These are phyloP conservation scores for Caradrina clavipalpis DNA, from an alignment of 2,888 invertebrate genomes.

Conservation along the genomic window DNA sequence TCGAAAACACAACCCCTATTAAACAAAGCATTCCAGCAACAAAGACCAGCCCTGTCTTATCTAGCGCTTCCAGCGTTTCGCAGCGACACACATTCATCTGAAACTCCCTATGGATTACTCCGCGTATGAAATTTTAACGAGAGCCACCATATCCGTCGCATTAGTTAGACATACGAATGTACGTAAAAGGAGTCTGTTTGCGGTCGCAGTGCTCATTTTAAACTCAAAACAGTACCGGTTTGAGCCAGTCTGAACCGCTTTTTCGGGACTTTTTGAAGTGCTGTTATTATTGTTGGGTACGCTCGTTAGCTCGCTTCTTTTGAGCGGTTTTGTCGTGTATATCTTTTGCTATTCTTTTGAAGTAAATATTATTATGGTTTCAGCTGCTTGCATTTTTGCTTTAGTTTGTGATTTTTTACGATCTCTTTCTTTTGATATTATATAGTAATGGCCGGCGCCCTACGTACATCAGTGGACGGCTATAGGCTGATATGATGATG, in stretches of 20 bases:
- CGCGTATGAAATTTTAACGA: slow-evolving; percentile 58
- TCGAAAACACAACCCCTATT: slow-evolving; percentile 17
- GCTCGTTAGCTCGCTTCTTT: slow-evolving; percentile 44
- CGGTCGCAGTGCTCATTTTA: slow-evolving; percentile 30
- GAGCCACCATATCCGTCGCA: slow-evolving; percentile 44
- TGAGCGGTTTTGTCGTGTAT: slow-evolving; percentile 21
- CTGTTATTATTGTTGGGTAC: slow-evolving; percentile 38
- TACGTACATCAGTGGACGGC: too few species aligned
- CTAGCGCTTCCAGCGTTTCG: slow-evolving; percentile 35
- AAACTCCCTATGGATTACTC: slow-evolving; percentile 39
- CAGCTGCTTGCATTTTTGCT: background rate
- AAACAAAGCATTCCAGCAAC: slow-evolving; percentile 43
- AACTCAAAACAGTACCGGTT: slow-evolving; percentile 50
- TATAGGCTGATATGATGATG: too few species aligned
- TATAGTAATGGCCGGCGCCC: too few species aligned
- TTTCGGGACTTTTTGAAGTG: slow-evolving; percentile 27
- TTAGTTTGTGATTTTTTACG: background rate
- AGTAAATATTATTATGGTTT: background rate
- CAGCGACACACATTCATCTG: slow-evolving; percentile 38
- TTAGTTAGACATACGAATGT: slow-evolving; percentile 40
- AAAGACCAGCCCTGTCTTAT: slow-evolving; percentile 38
- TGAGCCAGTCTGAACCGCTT: slow-evolving; percentile 31
- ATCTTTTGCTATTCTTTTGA: slow-evolving; percentile 12
- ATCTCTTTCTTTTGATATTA: too few species aligned
- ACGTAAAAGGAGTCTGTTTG: slow-evolving; percentile 44